Conservation (phyloP, 2,797 vertebrate genomes). For the Chaunax sp. region DNA sequence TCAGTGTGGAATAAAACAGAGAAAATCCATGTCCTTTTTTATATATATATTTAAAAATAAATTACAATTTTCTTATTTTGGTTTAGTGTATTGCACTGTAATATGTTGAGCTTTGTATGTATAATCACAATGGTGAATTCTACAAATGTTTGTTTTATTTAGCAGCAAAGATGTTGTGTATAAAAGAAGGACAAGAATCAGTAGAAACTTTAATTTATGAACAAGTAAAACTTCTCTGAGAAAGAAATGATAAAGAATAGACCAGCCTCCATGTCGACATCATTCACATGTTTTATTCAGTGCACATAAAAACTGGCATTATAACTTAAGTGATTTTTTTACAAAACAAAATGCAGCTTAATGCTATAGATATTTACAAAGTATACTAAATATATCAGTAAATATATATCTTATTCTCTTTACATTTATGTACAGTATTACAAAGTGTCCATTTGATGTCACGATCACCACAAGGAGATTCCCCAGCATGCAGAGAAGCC, state of each 20-base stretch:
- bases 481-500: slow-evolving; percentile 1
- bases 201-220: background rate
- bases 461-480: slow-evolving; percentile 18
- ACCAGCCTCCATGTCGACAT: slow-evolving; percentile 33
- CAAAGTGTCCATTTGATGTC: slow-evolving; percentile 8
- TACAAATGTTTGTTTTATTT: background rate
- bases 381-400: slow-evolving; percentile 26
- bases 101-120: background rate
- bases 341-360: slow-evolving; percentile 58
- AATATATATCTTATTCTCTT: slow-evolving; percentile 55
- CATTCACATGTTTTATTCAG: slow-evolving; percentile 77
- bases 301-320: slow-evolving; percentile 73
- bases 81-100: no score
- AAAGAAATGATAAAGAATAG: background rate
- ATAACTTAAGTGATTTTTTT: slow-evolving; percentile 76
- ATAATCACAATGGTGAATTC: background rate
- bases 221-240: background rate
- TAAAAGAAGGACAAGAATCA: no score
- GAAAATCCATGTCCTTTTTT: background rate
- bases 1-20: background rate
- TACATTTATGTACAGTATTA: slow-evolving; percentile 64
- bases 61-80: no score
- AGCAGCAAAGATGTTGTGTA: no score
- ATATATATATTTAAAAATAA: background rate
- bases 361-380: slow-evolving; percentile 67